These are phyloP conservation scores for Fragum sueziense DNA, from an alignment of 2,888 invertebrate genomes.

Conservation along the genomic window DNA sequence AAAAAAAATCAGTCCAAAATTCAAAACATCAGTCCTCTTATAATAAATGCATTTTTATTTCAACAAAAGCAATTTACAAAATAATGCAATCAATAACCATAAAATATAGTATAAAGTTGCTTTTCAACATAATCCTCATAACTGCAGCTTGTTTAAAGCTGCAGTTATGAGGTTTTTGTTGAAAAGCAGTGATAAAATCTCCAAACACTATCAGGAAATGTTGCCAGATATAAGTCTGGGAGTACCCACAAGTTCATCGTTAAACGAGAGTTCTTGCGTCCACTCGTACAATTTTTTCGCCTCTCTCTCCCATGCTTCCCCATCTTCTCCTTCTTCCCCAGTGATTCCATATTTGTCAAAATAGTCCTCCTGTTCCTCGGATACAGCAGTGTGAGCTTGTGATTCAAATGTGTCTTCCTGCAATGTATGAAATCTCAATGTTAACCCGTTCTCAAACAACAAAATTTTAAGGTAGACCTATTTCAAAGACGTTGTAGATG, in stretches of 20 bases:
- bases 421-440: background rate
- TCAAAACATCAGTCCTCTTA: too few species aligned
- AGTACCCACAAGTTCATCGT: slow-evolving; percentile 77
- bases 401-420: slow-evolving; percentile 66
- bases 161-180: too few species aligned
- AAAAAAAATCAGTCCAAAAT: too few species aligned
- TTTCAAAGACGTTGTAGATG: too few species aligned
- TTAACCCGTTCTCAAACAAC: too few species aligned
- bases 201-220: slow-evolving; percentile 36
- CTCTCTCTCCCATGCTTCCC: slow-evolving; percentile 76
- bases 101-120: too few species aligned
- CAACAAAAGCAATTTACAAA: background rate
- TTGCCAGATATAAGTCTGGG: slow-evolving; percentile 65
- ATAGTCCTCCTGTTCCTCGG: slow-evolving; percentile 67
- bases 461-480: too few species aligned
- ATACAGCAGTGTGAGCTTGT: slow-evolving; percentile 64
- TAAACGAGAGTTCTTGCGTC: slow-evolving; percentile 80
- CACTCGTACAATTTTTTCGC: slow-evolving; percentile 81
- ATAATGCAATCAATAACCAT: background rate
- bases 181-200: too few species aligned
- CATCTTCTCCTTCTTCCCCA: slow-evolving; percentile 63
- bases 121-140: too few species aligned
- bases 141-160: too few species aligned
- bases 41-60: background rate
- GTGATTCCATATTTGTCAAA: slow-evolving; percentile 67